Conservation (phyloP, 2,113 vertebrate species). For the Oreochromis niloticus region DNA sequence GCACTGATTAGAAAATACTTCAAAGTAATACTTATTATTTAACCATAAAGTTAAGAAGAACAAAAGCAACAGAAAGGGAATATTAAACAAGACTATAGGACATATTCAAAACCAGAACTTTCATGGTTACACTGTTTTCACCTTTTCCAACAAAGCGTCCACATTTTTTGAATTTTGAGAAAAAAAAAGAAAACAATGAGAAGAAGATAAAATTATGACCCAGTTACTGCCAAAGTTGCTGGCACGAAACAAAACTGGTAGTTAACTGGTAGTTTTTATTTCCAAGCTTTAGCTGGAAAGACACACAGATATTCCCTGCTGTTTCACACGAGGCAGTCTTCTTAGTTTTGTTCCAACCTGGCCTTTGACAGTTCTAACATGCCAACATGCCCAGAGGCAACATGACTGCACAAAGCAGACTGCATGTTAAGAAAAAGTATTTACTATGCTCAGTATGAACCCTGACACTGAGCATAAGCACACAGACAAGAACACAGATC, state of each 20-base stretch:
- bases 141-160: neutral
- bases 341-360: conserved; percentile 8
- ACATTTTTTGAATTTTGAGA: neutral
- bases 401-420: neutral
- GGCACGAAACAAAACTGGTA: neutral
- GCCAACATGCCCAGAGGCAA: conserved; percentile 8
- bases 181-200: neutral
- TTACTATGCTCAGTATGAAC: neutral
- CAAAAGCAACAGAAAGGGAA: neutral
- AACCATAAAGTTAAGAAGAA: neutral
- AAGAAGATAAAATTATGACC: neutral
- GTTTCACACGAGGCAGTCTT: neutral
- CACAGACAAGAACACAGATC: neutral
- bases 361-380: conserved; percentile 2
- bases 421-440: neutral
- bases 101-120: neutral
- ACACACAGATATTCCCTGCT: neutral
- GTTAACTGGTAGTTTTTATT: neutral
- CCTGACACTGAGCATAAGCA: neutral
- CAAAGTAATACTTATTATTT: neutral
- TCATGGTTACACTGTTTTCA: neutral
- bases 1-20: neutral
- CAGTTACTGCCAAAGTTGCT: neutral
- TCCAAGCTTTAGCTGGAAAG: neutral
- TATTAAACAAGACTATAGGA: neutral